Evolutionary conservation across 2,888 invertebrate species (phyloP), one percentile per base, ranked within the genome.

Genomic region (Scotopteryx bipunctaria): DNA sequence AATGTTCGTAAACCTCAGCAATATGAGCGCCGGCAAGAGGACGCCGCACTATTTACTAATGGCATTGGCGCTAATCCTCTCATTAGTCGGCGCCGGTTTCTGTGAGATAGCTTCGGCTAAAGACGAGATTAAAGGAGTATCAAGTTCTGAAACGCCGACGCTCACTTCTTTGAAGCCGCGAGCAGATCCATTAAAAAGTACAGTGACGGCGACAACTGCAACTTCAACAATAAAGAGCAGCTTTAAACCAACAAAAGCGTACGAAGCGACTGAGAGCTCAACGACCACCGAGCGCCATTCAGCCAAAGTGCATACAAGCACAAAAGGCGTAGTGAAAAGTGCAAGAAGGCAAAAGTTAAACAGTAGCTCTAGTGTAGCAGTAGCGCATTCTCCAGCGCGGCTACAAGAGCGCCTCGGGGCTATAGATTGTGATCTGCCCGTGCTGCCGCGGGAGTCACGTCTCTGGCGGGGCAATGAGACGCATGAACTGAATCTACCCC

Each of bases 381-480:
- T 70, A 57, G 67, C 62, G 61, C 83, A 78, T 69, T 73, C 91
- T 65, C 86, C 91, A 54, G 86, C 89, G 65, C 87, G 91, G 61
- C 77, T 92, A 56, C 93, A 92, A 79, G 93, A 93, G 83, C 92
- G 93, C 75, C 86, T 93, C 67, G 92, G 91, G 73, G 91, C 92
- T 37, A 80, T 94, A 64, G 93, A 93, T 74, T 94, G 94, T 67
- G 93, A 94, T 77, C 87, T 94, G 65, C 92, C 93, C 61, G 91
- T 92, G 67, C 81, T 94, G 69, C 93, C 94, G 40, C 88, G 91
- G 57, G 93, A 93, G 69, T 93, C 93, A 36, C 91, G 93, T 57
- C 83, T 94, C 61, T 94, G 94, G 94, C 92, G 94, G 36, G 93
- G 93, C 67, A 94, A 94, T 72, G 94, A 94, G 76, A 94, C 94